Conservation (phyloP, 2,888 invertebrate species). For the Drosophila hamatofila region DNA sequence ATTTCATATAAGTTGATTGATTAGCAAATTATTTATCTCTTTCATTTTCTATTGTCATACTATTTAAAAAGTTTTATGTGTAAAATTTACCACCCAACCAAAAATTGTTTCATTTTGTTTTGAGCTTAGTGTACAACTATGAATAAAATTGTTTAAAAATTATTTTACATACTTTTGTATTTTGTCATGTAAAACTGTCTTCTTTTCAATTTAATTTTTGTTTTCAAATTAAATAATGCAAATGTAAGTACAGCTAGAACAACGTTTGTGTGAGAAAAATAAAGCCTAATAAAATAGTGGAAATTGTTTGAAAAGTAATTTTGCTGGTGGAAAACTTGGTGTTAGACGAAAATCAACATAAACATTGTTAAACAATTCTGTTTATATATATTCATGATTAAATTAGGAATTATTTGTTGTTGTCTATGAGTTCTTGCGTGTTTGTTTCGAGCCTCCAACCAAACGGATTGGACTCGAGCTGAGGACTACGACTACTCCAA, state of each 20-base stretch:
- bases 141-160: conserved; percentile 10
- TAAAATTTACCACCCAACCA: neutral
- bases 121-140: neutral
- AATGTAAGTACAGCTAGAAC: conserved; percentile 67
- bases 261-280: conserved; percentile 31
- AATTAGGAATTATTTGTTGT: conserved; percentile 68
- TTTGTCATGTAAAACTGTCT: conserved; percentile 53
- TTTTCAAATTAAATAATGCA: conserved; percentile 54
- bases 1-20: neutral
- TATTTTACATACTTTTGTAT: conserved; percentile 19
- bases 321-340: conserved; percentile 8
- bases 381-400: conserved; percentile 59
- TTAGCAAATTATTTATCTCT: neutral
- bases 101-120: neutral
- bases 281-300: conserved; percentile 9
- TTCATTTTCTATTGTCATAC: neutral
- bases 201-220: conserved; percentile 51
- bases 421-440: conserved; percentile 4
- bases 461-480: conserved; percentile 32
- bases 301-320: conserved; percentile 13
- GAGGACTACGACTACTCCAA: conserved; percentile 65
- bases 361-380: conserved; percentile 72
- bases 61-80: neutral
- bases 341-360: conserved; percentile 56
- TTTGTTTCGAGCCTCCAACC: conserved; percentile 6